Evolutionary conservation across 1,140 invertebrate species (phyloP), one percentile per base, ranked within the genome.

Genomic region (Cydia amplana): DNA sequence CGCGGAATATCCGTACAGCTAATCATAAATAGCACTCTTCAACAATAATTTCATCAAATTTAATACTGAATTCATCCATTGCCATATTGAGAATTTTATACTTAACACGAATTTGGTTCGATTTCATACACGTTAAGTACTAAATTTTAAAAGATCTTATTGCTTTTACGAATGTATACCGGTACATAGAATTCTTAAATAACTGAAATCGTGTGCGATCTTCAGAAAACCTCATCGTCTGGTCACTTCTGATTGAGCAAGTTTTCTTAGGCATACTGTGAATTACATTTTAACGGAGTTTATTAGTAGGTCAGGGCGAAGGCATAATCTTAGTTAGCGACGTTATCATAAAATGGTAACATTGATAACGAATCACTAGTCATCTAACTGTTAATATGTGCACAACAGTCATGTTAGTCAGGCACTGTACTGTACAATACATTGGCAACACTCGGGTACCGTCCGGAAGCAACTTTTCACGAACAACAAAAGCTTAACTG

Each of bases 331-430:
- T 32, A 36, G 23, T 65, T 32, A 36, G 23, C 28, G 64, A 65
- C 28, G 36, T 51, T 55, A 82, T 80, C 76, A 78, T 78, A 77
- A 77, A 80, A 85, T 76, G 83, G 83, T 86, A 86, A 85, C 83
- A 82, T 80, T 74, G 74, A 74, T 82, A 81, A 79, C 75, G 76
- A 82, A 82, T 82, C 84, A 84, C 80, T 81, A 80, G 75, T 74
- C 51, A 73, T 79, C 79, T 79, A 79, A 20, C 60, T 77, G 74
- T 72, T 73, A 74, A 67, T 60, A 51, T 75, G 74, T 74, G 74
- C 77, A 74, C 28, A 81, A 72, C 75, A 78, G 73, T 49, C 74
- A 46, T 76, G 64, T 81, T 76, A 78, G 72, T 79, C 75, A 79
- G 78, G 72, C 76, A 70, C 65, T 70, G 63, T 65, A 70, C 65